Conservation (phyloP, 2,113 vertebrate species). For the Seriola rivoliana region DNA sequence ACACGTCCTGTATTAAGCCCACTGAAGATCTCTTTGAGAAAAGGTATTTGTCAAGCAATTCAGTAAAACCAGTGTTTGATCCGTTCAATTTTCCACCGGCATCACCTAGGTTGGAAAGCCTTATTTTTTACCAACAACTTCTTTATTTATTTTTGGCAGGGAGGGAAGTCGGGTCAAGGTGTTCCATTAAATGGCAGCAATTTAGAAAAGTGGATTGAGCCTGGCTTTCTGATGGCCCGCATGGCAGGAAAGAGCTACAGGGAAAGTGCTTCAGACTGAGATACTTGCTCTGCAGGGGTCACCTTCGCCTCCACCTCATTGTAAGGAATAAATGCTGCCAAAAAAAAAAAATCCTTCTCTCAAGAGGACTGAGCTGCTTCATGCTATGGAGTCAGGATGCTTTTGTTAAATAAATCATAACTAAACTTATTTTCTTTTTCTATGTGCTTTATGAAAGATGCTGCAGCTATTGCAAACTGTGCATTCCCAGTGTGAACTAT, state of each 20-base stretch:
- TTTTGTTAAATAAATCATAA: constrained; percentile 33
- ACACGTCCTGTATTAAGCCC: constrained; percentile 3
- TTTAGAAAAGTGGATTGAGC: constrained; percentile 78
- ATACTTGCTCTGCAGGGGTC: constrained; percentile 76
- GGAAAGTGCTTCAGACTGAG: constrained; percentile 73
- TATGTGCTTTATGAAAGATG: neutral
- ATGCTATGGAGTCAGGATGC: constrained; percentile 5
- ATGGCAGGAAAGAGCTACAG: constrained; percentile 68
- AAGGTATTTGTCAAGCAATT: constrained; percentile 65
- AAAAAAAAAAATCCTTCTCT: constrained; percentile 19
- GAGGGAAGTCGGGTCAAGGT: constrained; percentile 77
- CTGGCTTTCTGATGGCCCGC: constrained; percentile 69
- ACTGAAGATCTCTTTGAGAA: constrained; percentile 39
- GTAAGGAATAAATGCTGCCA: constrained; percentile 58
- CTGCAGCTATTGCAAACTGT: neutral
- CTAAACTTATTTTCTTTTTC: neutral
- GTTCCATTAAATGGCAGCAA: constrained; percentile 81
- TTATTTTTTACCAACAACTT: constrained; percentile 72
- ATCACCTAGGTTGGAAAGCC: constrained; percentile 62
- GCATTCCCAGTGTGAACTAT: neutral
- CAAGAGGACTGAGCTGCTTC: constrained; percentile 12
- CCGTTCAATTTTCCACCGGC: constrained; percentile 66
- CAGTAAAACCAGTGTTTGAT: constrained; percentile 66
- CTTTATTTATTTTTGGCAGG: constrained; percentile 76
- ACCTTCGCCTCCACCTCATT: constrained; percentile 72